phyloP scores from a whole-genome alignment of 2,888 invertebrate genomes.

The Dasysyrphus tricinctus region DNA sequence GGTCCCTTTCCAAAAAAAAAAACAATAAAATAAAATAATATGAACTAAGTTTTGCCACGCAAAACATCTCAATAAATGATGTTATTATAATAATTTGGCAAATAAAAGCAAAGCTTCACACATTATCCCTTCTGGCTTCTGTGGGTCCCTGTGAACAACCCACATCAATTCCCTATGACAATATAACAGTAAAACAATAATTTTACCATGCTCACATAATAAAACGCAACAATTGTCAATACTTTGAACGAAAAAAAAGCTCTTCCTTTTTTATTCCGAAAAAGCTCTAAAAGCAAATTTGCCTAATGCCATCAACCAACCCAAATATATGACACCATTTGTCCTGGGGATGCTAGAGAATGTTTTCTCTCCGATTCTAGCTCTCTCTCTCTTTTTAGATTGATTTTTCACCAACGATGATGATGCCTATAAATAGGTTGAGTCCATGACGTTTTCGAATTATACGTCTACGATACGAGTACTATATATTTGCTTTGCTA shows the following conservation, averaged over 20 bases:
- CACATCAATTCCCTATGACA: no score
- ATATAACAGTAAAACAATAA: not conserved
- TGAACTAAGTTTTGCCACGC: no score
- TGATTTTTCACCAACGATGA: conserved; percentile 46
- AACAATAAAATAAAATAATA: no score
- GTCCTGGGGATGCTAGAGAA: conserved; percentile 11
- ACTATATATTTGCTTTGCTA: conserved; percentile 1
- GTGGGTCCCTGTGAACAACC: no score
- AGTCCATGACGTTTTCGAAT: conserved; percentile 57
- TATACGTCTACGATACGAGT: conserved; percentile 49
- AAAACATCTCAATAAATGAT: no score
- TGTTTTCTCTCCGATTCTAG: not conserved
- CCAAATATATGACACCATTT: conserved; percentile 4
- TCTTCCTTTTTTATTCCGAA: not conserved
- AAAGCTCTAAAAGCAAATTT: not conserved
- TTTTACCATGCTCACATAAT: conserved; percentile 12
- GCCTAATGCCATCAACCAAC: no score
- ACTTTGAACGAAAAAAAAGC: not conserved
- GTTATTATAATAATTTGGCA: no score
- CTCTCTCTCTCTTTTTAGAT: not conserved
- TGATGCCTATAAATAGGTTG: conserved; percentile 41
- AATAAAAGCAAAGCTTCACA: no score
- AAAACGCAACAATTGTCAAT: conserved; percentile 36
- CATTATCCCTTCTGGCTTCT: no score
- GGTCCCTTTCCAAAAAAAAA: no score